Base-by-base conservation (phyloP, 2,888 invertebrate genomes). In the Deroplatys truncata region DNA sequence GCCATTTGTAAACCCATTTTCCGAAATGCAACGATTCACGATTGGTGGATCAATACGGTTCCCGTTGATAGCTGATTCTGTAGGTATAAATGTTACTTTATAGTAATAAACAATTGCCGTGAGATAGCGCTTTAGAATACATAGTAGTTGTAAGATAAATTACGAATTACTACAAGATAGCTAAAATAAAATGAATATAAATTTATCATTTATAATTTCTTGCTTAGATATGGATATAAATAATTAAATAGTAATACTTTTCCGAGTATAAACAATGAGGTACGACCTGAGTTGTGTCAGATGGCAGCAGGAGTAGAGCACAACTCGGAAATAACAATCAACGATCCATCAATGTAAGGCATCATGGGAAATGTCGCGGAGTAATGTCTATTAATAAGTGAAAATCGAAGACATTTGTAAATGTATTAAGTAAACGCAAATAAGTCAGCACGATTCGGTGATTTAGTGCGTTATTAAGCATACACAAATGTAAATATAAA, bases 41-140 rank as follows among this genome's bases (percentile, higher is more conserved):
- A 89, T 89, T 86, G 86, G 89, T 84, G 28, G 86, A 86, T 89
- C 86, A 89, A 89, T 89, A 84, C 83, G n/a, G 20, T 15, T 13
- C 13, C 25, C 82, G 20, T 86, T 72, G 82, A 20, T 72, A 16
- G 31, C 10, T 29, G 2, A 20, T 28, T 28, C 4, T 84, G 15
- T 13, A 84, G 84, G 28, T 84, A 25, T 72, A 20, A 0, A 5
- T 72, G 20, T 4, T 72, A 72, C 20, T 7, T 43, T 13, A 0
- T 25, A 25, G 56, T 72, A 25, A 72, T 20, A 20, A 16, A 72
- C 56, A 72, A 25, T 72, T 20, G 25, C 20, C 56, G 9, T 20
- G 5, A 72, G 28, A 84, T 28, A 85, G 28, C 16, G 10, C 49
- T 85, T 28, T 28, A 8, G 43, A 43, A 85, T 43, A 35, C 15